Evolutionary conservation across 2,113 vertebrate genomes (phyloP).

Genomic region (Rhizomys pruinosus): DNA sequence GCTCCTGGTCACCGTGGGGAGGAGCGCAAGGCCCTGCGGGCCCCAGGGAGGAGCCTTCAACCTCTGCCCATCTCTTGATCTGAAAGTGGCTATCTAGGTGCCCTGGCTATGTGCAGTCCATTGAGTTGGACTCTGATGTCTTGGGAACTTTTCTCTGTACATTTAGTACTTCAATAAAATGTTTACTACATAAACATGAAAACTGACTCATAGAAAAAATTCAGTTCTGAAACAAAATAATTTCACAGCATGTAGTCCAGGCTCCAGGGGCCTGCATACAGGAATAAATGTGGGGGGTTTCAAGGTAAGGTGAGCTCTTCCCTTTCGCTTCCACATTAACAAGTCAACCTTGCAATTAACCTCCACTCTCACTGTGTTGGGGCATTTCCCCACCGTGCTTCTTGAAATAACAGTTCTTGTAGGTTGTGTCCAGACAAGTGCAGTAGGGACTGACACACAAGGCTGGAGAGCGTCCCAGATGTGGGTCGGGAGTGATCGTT

Average conservation of each 20-base stretch:
- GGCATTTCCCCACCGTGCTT: constrained; percentile 29
- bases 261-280: background rate
- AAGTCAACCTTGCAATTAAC: background rate
- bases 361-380: background rate
- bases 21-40: background rate
- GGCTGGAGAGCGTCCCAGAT: constrained; percentile 54
- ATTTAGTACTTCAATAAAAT: background rate
- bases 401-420: background rate
- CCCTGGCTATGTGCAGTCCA: no score
- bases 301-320: background rate
- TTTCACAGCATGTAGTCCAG: background rate
- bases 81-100: rapidly evolving
- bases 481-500: constrained; percentile 41
- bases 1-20: background rate
- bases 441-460: background rate
- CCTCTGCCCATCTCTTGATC: no score
- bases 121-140: background rate
- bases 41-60: rapidly evolving
- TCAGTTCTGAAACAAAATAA: background rate
- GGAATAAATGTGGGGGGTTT: background rate
- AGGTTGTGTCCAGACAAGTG: constrained; percentile 56
- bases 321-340: background rate
- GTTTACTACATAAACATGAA: background rate
- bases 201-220: background rate
- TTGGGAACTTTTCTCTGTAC: background rate